These are phyloP conservation scores for Mycetomoellerius zeteki DNA, from an alignment of 1,140 invertebrate genomes.

Conservation along the genomic window DNA sequence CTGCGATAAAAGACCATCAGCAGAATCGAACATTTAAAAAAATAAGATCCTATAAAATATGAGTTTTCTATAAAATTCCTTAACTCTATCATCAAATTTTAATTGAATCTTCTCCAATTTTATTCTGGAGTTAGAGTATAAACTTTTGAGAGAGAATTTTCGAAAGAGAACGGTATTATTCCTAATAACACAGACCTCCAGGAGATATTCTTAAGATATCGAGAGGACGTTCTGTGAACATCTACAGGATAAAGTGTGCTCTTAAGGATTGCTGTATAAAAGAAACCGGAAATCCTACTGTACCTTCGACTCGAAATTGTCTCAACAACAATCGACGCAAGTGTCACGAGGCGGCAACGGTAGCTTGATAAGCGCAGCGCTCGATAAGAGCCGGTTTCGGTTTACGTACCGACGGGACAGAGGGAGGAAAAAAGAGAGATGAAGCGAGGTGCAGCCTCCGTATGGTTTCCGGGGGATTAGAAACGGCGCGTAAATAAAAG, in stretches of 20 bases:
- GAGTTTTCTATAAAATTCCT: not conserved
- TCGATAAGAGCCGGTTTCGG: conserved; percentile 43
- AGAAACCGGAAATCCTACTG: not conserved
- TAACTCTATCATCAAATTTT: not conserved
- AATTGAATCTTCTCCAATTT: not conserved
- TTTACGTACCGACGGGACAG: conserved; percentile 32
- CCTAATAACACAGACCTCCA: too few species aligned
- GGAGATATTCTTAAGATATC: too few species aligned
- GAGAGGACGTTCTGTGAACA: too few species aligned
- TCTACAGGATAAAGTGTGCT: too few species aligned
- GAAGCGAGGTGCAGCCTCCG: not conserved
- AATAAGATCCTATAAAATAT: not conserved
- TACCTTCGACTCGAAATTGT: conserved; percentile 10
- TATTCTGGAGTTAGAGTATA: too few species aligned
- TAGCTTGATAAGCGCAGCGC: conserved; percentile 43
- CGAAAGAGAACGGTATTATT: not conserved
- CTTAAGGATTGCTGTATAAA: too few species aligned
- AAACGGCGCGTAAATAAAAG: conserved; percentile 47
- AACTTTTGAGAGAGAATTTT: not conserved
- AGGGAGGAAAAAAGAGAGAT: not conserved
- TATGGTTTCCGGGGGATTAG: conserved; percentile 19
- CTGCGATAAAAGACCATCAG: not conserved
- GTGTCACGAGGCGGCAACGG: conserved; percentile 22
- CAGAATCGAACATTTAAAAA: not conserved
- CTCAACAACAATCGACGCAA: conserved; percentile 42